These are phyloP conservation scores for Samia ricini DNA, from an alignment of 1,140 invertebrate species.

Conservation along the genomic window DNA sequence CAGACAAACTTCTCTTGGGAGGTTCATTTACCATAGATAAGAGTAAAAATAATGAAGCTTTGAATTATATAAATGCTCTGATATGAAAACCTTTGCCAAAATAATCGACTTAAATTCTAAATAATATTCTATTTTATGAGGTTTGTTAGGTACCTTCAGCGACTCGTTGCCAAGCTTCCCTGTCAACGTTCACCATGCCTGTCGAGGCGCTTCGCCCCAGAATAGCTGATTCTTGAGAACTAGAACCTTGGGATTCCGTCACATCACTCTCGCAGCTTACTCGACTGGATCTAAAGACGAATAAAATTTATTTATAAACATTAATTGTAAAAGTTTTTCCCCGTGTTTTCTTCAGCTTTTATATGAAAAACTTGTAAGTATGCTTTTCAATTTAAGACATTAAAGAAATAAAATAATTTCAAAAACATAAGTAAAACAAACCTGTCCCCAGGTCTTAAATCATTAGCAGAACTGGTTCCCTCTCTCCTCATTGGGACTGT, in stretches of 20 bases:
- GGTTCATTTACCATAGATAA: too few relatives aligned
- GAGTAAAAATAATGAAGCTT: too few relatives aligned
- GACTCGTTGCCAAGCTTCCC: constrained; percentile 77
- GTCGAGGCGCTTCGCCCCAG: constrained; percentile 84
- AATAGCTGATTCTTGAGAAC: constrained; percentile 37
- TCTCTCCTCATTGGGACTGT: constrained; percentile 54
- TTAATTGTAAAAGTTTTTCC: not conserved
- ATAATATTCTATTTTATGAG: too few relatives aligned
- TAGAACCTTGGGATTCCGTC: constrained; percentile 58
- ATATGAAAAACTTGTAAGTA: not conserved
- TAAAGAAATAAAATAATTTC: too few relatives aligned
- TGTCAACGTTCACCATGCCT: constrained; percentile 84
- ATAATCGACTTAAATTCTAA: too few relatives aligned
- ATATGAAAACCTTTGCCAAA: too few relatives aligned
- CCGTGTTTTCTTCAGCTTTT: not conserved
- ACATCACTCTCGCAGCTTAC: constrained; percentile 79
- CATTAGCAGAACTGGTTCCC: constrained; percentile 62
- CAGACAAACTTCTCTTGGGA: too few relatives aligned
- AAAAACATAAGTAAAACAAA: constrained; percentile 17
- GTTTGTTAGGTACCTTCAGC: constrained; percentile 45
- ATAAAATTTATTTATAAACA: not conserved
- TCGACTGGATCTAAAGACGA: constrained; percentile 69
- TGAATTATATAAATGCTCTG: too few relatives aligned
- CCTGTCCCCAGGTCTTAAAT: constrained; percentile 67
- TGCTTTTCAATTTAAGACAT: too few relatives aligned